Evolutionary conservation across 1,140 invertebrate species (phyloP).

Genomic region (Lepidurus packardi): DNA sequence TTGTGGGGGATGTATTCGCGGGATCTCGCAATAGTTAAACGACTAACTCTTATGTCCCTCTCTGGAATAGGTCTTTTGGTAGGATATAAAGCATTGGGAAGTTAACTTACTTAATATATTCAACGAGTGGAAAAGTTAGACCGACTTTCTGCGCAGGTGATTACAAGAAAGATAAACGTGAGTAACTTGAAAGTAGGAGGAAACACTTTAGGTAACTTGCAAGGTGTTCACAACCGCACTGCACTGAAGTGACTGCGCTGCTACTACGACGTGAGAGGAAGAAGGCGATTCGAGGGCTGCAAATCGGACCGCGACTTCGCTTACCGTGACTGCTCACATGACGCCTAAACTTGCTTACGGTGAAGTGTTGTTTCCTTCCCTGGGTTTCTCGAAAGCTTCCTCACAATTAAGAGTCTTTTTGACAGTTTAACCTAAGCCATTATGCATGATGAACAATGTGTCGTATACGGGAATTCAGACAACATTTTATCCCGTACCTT

Average conservation of each 20-base stretch:
- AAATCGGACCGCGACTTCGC: neutral
- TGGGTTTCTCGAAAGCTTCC: neutral
- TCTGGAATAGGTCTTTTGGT: neutral
- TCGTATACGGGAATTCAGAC: neutral
- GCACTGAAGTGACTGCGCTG: slow-evolving; percentile 2
- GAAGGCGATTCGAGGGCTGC: neutral
- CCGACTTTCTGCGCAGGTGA: neutral
- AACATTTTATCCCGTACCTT: too few species aligned
- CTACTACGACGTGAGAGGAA: slow-evolving; percentile 3
- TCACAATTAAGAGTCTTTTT: neutral
- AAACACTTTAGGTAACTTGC: neutral
- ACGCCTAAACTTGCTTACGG: neutral
- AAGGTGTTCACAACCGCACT: slow-evolving; percentile 12
- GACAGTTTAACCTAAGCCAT: neutral
- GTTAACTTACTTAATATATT: neutral
- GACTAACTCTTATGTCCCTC: neutral
- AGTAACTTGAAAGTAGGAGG: neutral
- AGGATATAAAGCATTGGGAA: neutral
- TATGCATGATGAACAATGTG: neutral
- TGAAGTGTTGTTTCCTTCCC: neutral
- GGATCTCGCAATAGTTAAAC: neutral
- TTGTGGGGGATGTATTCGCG: neutral
- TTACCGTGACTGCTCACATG: slow-evolving; percentile 21
- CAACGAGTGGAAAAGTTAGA: neutral
- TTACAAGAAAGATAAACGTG: neutral